Evolutionary conservation across 2,113 vertebrate species (phyloP), one percentile per base, ranked within the genome.

Genomic region (Sinocyclocheilus anophthalmus): DNA sequence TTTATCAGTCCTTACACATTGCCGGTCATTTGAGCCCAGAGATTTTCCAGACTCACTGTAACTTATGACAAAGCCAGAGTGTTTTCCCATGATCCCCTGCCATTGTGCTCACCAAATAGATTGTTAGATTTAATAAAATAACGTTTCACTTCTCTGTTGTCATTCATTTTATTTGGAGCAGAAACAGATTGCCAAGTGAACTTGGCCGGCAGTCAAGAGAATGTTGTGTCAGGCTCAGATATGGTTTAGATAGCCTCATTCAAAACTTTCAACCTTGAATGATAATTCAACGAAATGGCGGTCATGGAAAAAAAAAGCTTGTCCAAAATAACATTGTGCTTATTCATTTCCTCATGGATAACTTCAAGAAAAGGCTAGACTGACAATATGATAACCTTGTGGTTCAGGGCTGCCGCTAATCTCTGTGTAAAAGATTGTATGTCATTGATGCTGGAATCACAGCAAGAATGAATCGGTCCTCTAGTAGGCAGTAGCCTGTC

Each of bases 71-170:
- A 87, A 88, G 90, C 80, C 87, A 90, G 80, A 57, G 81, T 63
- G 85, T 91, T 91, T 96, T 97, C 96, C 94, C 96, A 96, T 95
- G 96, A 88, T 94, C 42, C 94, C 94, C 93, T 93, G 92, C 93
- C 93, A 93, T 75, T 45, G n/a, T 73, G 55, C 53, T 22, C 78
- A 5, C 5, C n/a, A 20, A 83, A 24, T 16, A 82, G 37, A 67
- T 65, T 30, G 63, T 70, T 45, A 69, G 16, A 42, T 72, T 83
- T 72, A 55, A 55, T 53, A 22, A 67, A 83, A 53, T 24, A 67
- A 20, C 45, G 14, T 83, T n/a, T 26, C 4, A 26, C 81, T 10
- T 8, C 24, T 69, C 14, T 30, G 42, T 67, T 48, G 63, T 48
- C 59, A 20, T 18, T 72, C 42, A 14, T 30, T 82, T 82, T 22